phyloP scores from a whole-genome alignment of 30 jellyfish, hydroid and myxozoan species.

The Chrysaora quinquecirrha region DNA sequence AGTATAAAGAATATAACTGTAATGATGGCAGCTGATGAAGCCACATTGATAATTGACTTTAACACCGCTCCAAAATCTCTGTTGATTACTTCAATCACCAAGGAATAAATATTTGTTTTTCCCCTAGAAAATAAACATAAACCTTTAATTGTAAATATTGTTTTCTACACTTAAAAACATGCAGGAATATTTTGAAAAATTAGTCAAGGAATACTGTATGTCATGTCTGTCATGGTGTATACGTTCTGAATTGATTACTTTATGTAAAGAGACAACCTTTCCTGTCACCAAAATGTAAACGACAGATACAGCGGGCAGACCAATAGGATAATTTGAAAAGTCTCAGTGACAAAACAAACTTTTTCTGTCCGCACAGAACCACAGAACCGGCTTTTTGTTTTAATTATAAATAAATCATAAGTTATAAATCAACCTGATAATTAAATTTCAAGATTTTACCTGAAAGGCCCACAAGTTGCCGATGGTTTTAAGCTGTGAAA shows the following conservation, averaged over 20 bases:
- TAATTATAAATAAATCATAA: too few species aligned
- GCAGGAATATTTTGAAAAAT: neutral
- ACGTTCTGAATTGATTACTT: neutral
- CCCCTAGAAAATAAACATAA: conserved; percentile 54
- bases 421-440: neutral
- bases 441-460: conserved; percentile 48
- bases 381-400: too few species aligned
- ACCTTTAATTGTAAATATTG: neutral
- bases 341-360: too few species aligned
- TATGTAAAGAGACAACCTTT: neutral
- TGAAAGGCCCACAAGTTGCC: conserved; percentile 89
- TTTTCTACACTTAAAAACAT: neutral
- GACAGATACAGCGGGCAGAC: too few species aligned
- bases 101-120: conserved; percentile 43
- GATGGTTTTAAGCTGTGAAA: conserved; percentile 92
- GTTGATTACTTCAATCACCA: conserved; percentile 60
- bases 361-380: too few species aligned
- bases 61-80: conserved; percentile 46
- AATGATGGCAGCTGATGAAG: conserved; percentile 74
- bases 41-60: conserved; percentile 31
- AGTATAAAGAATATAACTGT: conserved; percentile 70
- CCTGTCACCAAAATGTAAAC: too few species aligned
- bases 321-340: too few species aligned
- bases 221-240: too few species aligned
- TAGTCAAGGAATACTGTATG: neutral